Conservation (phyloP, 2,797 vertebrate species). For the Picus viridis region DNA sequence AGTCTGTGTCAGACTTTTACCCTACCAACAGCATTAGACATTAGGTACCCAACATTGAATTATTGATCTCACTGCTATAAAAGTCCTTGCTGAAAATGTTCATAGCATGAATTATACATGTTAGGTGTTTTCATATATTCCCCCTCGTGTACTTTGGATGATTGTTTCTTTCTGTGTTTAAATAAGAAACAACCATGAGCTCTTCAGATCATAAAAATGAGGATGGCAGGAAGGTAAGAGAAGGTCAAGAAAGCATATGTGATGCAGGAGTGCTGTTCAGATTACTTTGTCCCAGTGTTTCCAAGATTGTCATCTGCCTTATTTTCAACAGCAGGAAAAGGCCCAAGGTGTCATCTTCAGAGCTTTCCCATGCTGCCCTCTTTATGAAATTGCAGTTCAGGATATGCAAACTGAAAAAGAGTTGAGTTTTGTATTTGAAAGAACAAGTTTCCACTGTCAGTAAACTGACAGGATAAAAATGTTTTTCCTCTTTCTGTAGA, state of each 20-base stretch:
- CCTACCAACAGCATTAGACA: not conserved
- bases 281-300: not conserved
- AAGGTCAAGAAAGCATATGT: not conserved
- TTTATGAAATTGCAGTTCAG: not conserved
- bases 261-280: not conserved
- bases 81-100: not conserved
- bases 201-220: not conserved
- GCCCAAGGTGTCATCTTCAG: not conserved
- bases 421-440: not conserved
- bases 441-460: not conserved
- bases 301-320: not conserved
- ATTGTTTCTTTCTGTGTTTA: not conserved
- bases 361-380: not conserved
- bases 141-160: not conserved
- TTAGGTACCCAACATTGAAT: not conserved
- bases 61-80: slow-evolving; percentile 8
- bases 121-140: slow-evolving; percentile 13
- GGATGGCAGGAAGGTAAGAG: not conserved
- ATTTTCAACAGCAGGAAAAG: not conserved
- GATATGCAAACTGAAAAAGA: not conserved
- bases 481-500: not conserved
- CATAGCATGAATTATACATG: not conserved
- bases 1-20: slow-evolving; percentile 3
- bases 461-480: not conserved
- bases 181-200: not conserved